Evolutionary conservation across 2,888 invertebrate species (phyloP).

Genomic region (Microctonus hyperodae): DNA sequence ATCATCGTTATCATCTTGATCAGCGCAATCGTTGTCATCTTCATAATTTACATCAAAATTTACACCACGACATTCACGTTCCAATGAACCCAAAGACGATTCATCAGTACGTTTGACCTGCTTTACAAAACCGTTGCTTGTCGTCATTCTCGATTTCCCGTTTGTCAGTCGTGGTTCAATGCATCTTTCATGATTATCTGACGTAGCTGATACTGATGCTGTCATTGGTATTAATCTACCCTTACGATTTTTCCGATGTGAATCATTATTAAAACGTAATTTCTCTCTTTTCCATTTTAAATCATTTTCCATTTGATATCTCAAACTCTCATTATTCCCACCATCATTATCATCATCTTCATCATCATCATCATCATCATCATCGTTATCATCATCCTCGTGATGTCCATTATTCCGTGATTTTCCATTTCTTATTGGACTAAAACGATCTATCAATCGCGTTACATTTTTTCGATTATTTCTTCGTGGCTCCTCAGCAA

Average conservation of each 20-base stretch:
- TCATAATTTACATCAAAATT: conserved; percentile 8
- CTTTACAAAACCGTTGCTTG: conserved; percentile 39
- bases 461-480: neutral
- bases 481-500: neutral
- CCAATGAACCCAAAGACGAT: conserved; percentile 35
- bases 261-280: neutral
- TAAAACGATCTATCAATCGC: neutral
- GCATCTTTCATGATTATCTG: conserved; percentile 24
- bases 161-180: conserved; percentile 34
- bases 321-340: conserved; percentile 5
- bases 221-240: neutral
- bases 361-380: conserved; percentile 30
- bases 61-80: conserved; percentile 31
- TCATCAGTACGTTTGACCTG: conserved; percentile 39
- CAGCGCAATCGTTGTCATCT: neutral
- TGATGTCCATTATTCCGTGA: conserved; percentile 18
- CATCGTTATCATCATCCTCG: conserved; percentile 25
- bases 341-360: conserved; percentile 6
- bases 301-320: neutral
- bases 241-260: conserved; percentile 7
- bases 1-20: neutral
- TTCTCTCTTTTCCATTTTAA: neutral
- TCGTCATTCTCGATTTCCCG: conserved; percentile 35
- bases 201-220: neutral
- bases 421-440: conserved; percentile 33